phyloP scores from a whole-genome alignment of 2,797 vertebrate species.

The Nyctalus aviator region DNA sequence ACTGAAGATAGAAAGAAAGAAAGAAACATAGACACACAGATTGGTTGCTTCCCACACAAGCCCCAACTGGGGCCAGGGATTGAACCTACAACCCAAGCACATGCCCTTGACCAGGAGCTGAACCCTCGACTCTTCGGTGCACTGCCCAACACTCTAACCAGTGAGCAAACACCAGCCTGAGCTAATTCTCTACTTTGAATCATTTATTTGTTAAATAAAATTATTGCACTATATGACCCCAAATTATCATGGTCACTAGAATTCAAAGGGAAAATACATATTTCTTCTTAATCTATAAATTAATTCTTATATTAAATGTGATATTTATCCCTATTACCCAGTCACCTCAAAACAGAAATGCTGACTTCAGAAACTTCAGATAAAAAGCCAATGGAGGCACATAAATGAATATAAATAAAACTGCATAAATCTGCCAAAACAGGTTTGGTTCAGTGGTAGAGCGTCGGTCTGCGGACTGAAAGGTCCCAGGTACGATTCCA shows the following conservation, averaged over 20 bases:
- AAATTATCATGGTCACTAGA: neutral
- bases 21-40: neutral
- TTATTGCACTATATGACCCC: neutral
- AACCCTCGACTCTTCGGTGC: neutral
- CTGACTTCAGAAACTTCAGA: neutral
- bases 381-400: neutral
- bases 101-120: neutral
- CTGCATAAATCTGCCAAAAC: neutral
- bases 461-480: no score
- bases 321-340: neutral
- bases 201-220: neutral
- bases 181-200: neutral
- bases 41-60: neutral
- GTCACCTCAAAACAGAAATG: slow-evolving; percentile 3
- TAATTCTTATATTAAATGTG: neutral
- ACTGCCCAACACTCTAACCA: neutral
- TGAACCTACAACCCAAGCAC: neutral
- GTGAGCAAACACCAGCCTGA: neutral
- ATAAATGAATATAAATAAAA: slow-evolving; percentile 40
- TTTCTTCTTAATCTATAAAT: slow-evolving; percentile 19
- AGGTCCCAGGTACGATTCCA: no score
- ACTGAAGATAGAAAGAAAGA: no score
- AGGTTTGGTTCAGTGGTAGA: no score
- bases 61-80: neutral
- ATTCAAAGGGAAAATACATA: neutral